phyloP scores from a whole-genome alignment of 2,113 vertebrate genomes.

The Microcebus tavaratra region DNA sequence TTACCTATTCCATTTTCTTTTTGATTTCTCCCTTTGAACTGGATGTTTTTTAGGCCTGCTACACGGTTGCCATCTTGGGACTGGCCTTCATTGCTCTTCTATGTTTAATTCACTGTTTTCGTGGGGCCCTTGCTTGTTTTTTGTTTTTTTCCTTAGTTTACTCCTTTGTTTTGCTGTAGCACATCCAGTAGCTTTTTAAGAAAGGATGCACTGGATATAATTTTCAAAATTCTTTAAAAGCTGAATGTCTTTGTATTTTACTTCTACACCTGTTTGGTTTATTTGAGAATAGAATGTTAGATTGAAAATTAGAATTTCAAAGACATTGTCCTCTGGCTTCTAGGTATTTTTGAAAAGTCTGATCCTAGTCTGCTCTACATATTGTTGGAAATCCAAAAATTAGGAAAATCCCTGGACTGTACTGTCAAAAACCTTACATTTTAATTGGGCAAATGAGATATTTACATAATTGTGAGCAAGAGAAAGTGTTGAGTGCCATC shows the following conservation, averaged over 20 bases:
- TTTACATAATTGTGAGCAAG: neutral
- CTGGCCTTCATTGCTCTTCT: neutral
- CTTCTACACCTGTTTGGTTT: neutral
- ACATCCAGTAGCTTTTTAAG: neutral
- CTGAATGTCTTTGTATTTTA: neutral
- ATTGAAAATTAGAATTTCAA: conserved; percentile 4
- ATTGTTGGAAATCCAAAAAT: conserved; percentile 15
- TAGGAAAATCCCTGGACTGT: neutral
- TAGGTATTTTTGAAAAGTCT: neutral
- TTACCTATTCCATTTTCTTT: neutral
- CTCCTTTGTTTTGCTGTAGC: neutral
- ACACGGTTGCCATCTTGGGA: neutral
- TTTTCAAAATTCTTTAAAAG: neutral
- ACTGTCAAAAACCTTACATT: neutral
- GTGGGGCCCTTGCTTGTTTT: neutral
- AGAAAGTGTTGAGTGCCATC: neutral
- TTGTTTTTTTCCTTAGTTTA: neutral
- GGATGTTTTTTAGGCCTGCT: neutral
- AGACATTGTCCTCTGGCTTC: neutral
- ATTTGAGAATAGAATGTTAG: neutral
- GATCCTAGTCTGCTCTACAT: neutral
- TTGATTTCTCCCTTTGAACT: neutral
- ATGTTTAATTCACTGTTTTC: neutral
- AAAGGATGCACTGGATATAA: neutral
- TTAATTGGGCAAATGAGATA: neutral